Percentiles rank a stretch among this genome's conserved stretches.
Evolutionary conservation across 2,888 invertebrate species (phyloP).

Genomic region (Zhuqinia jingwanae): DNA sequence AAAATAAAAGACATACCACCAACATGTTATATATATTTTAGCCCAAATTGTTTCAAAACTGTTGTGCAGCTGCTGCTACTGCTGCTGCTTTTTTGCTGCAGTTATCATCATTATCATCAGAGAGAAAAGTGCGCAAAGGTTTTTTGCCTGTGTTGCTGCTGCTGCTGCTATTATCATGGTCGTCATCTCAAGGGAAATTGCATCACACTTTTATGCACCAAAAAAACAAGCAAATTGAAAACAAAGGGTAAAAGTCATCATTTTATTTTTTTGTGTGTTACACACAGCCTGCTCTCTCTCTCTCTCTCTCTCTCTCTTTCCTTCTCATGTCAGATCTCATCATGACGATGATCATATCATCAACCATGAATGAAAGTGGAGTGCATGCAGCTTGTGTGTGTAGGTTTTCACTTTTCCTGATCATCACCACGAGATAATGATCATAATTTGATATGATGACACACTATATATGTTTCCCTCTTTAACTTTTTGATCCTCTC

Average conservation of each 20-base stretch:
- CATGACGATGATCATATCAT: too few relatives aligned
- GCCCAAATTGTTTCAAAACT: too few relatives aligned
- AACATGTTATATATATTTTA: too few relatives aligned
- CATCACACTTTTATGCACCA: background rate
- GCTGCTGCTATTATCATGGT: background rate
- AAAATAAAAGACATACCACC: too few relatives aligned
- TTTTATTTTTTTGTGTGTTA: slow-evolving; percentile 37
- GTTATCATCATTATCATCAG: too few relatives aligned
- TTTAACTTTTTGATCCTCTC: background rate
- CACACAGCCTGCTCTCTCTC: too few relatives aligned
- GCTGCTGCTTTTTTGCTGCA: too few relatives aligned
- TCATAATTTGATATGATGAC: slow-evolving; percentile 49
- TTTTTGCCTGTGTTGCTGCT: too few relatives aligned
- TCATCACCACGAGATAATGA: background rate
- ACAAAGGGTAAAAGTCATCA: slow-evolving; percentile 51
- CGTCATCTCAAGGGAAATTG: background rate
- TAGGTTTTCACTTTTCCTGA: slow-evolving; percentile 6
- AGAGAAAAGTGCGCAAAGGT: too few relatives aligned
- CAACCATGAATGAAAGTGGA: too few relatives aligned
- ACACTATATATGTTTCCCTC: slow-evolving; percentile 1
- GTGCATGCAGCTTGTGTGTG: too few relatives aligned
- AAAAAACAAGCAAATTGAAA: slow-evolving; percentile 56
- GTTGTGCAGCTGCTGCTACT: too few relatives aligned
- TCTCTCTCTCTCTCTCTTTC: slow-evolving; percentile 7
- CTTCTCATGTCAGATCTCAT: background rate